Conservation (phyloP, 2,113 vertebrate species). For the Chloropsis hardwickii region DNA sequence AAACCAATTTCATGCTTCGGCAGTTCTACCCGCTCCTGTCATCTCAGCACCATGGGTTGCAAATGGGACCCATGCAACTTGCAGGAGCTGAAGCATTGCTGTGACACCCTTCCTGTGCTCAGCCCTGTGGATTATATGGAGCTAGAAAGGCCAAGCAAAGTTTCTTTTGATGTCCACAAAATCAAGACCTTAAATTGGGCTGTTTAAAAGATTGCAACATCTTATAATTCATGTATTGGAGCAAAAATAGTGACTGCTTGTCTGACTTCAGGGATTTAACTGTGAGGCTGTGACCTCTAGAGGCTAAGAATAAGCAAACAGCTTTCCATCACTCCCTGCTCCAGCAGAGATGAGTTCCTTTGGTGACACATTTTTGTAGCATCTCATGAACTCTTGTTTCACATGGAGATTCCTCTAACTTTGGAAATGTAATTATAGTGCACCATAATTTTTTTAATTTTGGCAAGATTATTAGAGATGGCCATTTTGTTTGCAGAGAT, state of each 20-base stretch:
- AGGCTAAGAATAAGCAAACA: constrained; percentile 53
- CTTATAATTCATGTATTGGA: neutral
- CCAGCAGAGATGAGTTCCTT: neutral
- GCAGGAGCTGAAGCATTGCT: neutral
- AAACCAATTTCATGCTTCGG: constrained; percentile 76
- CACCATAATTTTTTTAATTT: neutral
- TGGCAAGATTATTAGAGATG: neutral
- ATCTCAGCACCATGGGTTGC: constrained; percentile 24
- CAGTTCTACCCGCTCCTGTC: constrained; percentile 50
- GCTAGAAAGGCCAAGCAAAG: neutral
- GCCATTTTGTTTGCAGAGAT: neutral
- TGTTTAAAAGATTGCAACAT: neutral
- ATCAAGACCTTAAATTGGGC: neutral
- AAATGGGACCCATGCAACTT: neutral
- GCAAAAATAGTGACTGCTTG: neutral
- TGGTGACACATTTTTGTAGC: neutral
- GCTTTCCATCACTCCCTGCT: constrained; percentile 19
- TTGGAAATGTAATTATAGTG: neutral
- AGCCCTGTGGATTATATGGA: neutral
- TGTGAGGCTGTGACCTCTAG: constrained; percentile 52
- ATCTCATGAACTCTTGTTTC: neutral
- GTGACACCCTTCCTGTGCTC: neutral
- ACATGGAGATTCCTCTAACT: neutral
- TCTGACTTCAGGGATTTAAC: constrained; percentile 38
- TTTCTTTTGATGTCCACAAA: neutral